These are phyloP conservation scores for Trigoniulus corallinus DNA, from an alignment of 1,140 invertebrate genomes.

Conservation along the genomic window DNA sequence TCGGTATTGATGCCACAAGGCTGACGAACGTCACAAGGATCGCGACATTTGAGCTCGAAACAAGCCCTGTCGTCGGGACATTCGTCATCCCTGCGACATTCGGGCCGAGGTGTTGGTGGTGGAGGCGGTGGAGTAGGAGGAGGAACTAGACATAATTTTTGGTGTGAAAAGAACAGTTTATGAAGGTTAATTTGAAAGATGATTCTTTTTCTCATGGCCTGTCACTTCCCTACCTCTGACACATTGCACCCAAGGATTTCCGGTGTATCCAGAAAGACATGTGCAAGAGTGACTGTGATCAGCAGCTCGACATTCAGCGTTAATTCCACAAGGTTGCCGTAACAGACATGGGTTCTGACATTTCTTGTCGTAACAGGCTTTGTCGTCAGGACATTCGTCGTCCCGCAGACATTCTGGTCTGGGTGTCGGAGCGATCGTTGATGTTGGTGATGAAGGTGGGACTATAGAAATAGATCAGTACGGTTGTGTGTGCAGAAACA, in stretches of 20 bases:
- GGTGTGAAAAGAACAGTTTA: too few species aligned
- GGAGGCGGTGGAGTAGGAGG: background rate
- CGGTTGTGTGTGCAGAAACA: slow-evolving; percentile 13
- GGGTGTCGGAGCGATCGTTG: background rate
- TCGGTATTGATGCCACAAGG: slow-evolving; percentile 61
- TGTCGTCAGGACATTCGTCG: slow-evolving; percentile 12
- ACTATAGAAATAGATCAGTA: slow-evolving; percentile 31
- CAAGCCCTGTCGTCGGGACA: slow-evolving; percentile 32
- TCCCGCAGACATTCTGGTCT: background rate
- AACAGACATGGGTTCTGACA: slow-evolving; percentile 23
- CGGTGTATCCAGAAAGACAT: slow-evolving; percentile 20
- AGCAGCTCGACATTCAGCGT: slow-evolving; percentile 18
- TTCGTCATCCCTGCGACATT: slow-evolving; percentile 49
- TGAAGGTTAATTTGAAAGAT: too few species aligned
- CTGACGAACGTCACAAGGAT: slow-evolving; percentile 31
- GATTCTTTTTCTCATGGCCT: slow-evolving; percentile 31
- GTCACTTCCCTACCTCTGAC: slow-evolving; percentile 20
- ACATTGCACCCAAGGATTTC: slow-evolving; percentile 21
- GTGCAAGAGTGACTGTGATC: slow-evolving; percentile 19
- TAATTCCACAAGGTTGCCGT: slow-evolving; percentile 17
- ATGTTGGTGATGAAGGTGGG: too few species aligned
- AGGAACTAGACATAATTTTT: background rate
- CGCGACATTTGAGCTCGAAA: slow-evolving; percentile 18
- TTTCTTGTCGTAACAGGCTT: slow-evolving; percentile 21
- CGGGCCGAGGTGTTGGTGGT: slow-evolving; percentile 6